phyloP scores from a whole-genome alignment of 2,113 vertebrate species.

The Prochilodus magdalenae region DNA sequence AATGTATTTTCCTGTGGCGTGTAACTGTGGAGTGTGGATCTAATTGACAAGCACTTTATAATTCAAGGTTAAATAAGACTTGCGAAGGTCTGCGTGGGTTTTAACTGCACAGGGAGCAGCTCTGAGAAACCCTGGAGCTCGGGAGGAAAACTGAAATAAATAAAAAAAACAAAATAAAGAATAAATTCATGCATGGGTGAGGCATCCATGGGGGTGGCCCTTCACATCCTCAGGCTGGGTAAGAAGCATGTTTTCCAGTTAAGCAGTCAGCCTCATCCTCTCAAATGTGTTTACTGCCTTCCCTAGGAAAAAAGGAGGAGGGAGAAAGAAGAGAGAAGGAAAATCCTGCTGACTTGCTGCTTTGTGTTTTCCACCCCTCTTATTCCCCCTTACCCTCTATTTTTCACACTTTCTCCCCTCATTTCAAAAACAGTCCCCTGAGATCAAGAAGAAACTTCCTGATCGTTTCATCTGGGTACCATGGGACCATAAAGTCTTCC shows the following conservation, averaged over 20 bases:
- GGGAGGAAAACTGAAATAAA: background rate
- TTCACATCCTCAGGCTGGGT: constrained; percentile 16
- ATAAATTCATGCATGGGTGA: constrained; percentile 24
- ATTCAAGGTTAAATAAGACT: constrained; percentile 37
- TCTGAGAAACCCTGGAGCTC: constrained; percentile 6
- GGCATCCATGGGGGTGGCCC: constrained; percentile 10
- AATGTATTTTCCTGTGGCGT: constrained; percentile 29
- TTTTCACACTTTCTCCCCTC: background rate
- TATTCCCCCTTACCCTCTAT: background rate
- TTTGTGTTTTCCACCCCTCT: constrained; percentile 37
- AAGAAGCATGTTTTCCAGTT: constrained; percentile 44
- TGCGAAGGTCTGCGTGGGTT: constrained; percentile 14
- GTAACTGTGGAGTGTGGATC: constrained; percentile 16
- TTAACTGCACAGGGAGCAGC: background rate
- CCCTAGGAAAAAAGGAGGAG: constrained; percentile 24
- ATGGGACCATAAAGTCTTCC: constrained; percentile 20
- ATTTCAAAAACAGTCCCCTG: constrained; percentile 8
- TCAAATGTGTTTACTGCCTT: constrained; percentile 59
- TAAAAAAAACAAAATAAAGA: background rate
- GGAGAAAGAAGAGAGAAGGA: background rate
- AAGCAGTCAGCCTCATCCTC: constrained; percentile 43
- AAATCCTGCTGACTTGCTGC: constrained; percentile 71
- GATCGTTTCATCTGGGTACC: background rate
- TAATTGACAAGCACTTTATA: constrained; percentile 34
- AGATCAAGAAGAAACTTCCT: constrained; percentile 5